Evolutionary conservation across 2,113 vertebrate species (phyloP), one percentile per base, ranked within the genome.

Genomic region (Malurus elegans): DNA sequence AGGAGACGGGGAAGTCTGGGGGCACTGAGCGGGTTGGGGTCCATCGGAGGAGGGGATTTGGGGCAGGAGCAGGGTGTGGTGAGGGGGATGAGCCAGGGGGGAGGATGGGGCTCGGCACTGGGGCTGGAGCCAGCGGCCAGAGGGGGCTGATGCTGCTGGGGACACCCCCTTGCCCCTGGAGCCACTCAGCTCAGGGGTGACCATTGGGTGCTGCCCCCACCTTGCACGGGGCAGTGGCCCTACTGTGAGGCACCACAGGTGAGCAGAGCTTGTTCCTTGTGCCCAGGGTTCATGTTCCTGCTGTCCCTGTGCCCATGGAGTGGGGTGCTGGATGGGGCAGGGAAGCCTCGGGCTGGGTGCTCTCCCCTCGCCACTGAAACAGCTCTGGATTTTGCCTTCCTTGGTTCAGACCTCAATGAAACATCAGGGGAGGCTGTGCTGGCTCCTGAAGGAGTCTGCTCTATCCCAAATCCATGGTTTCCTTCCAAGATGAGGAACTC

Each of bases 91-190:
- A 88, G 6, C 9, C 40, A 21, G 60, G 34, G 12, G 26, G 32
- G 8, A 65, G n/a, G 61, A 44, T 29, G 51, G 29, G 17, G 36
- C 20, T 80, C 56, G 69, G 45, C 36, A 19, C 16, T 56, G 60
- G 40, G 18, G 21, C 12, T 3, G 6, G 44, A 47, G 56, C 16
- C 31, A n/a, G 24, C 0, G 0, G 17, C 60, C 44, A 51, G 36
- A 51, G 9, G 12, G 38, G 25, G 25, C 25, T 54, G 78, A 18
- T n/a, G 6, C 19, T 71, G 14, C 32, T 62, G 82, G 14, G 48
- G 14, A 57, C 57, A 26, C 11, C 51, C 24, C 31, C 36, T 51
- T 61, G 36, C 14, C 36, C 40, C 31, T 14, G 42, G 28, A 40
- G 20, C 1, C 0, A 23, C 18, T 28, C 31, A 18, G 25, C 17